phyloP scores from a whole-genome alignment of 2,888 invertebrate genomes.

The Ennomos erosarius region DNA sequence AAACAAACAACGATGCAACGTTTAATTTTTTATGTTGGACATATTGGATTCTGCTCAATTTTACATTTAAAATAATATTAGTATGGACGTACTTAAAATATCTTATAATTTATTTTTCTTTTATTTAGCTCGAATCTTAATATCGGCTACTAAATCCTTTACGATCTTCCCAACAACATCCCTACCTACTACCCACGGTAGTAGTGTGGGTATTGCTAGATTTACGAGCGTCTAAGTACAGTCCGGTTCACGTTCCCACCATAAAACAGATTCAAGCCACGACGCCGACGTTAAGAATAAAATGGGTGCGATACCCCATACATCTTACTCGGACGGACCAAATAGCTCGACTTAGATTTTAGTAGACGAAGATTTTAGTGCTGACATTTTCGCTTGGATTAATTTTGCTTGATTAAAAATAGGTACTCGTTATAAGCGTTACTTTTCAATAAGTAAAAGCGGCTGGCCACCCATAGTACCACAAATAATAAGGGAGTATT shows the following conservation, averaged over 20 bases:
- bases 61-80: no score
- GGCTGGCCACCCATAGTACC: no score
- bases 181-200: slow-evolving; percentile 20
- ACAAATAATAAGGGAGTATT: no score
- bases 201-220: slow-evolving; percentile 42
- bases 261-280: slow-evolving; percentile 72
- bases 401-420: slow-evolving; percentile 1
- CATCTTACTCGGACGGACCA: slow-evolving; percentile 39
- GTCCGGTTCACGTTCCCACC: slow-evolving; percentile 67
- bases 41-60: no score
- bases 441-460: no score
- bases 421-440: neutral
- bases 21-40: no score
- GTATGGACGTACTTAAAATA: no score
- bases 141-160: slow-evolving; percentile 43
- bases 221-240: slow-evolving; percentile 62
- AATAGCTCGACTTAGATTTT: slow-evolving; percentile 34
- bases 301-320: slow-evolving; percentile 49
- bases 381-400: slow-evolving; percentile 12
- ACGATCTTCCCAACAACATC: slow-evolving; percentile 15
- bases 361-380: slow-evolving; percentile 27
- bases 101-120: slow-evolving; percentile 3
- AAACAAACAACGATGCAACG: no score
- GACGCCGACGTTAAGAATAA: slow-evolving; percentile 45
- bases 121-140: slow-evolving; percentile 17